Evolutionary conservation across 2,797 vertebrate genomes (phyloP), one percentile per base, ranked within the genome.

Genomic region (Paratrypauchen microcephalus): DNA sequence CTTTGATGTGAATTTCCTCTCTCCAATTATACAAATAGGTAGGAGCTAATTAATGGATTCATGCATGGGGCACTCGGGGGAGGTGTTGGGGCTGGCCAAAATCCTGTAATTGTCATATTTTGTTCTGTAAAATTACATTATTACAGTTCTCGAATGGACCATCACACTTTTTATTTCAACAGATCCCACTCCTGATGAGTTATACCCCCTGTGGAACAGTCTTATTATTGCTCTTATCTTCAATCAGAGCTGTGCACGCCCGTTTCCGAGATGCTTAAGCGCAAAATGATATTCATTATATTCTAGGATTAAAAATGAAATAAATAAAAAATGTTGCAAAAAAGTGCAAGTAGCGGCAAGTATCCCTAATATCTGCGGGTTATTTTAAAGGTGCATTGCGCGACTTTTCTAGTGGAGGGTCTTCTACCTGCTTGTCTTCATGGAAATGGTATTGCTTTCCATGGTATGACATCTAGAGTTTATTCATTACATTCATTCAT

Each of bases 1-100:
- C 65, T 65, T 72, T 66, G n/a, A 72, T 74, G 26, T 75, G 24
- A 73, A 64, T 70, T 47, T 52, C 39, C 72, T 62, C 41, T 41
- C 24, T 47, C 60, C 24, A 50, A 50, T 76, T 66, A 73, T 3
- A 62, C 23, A 13, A 54, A 47, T 47, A 36, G 69, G 66, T 55
- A 66, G 61, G 68, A 5, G 45, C 24, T 65, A 59, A 62, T 68
- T 67, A 16, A 71, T 70, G 32, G 66, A 80, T 62, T 47, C 24
- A 74, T 71, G 3, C 65, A 21, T 74, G 48, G 32, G 60, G 21
- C 11, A n/a, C 41, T 74, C 26, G 24, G n/a, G 59, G 65, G 65
- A 78, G 66, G 21, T 56, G 30, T 55, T 18, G 36, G n/a, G 58
- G n/a, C 47, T 9, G 26, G 21, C 63, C 23, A 60, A n/a, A 62